phyloP scores from a whole-genome alignment of 1,140 invertebrate species.

The Plodia interpunctella region DNA sequence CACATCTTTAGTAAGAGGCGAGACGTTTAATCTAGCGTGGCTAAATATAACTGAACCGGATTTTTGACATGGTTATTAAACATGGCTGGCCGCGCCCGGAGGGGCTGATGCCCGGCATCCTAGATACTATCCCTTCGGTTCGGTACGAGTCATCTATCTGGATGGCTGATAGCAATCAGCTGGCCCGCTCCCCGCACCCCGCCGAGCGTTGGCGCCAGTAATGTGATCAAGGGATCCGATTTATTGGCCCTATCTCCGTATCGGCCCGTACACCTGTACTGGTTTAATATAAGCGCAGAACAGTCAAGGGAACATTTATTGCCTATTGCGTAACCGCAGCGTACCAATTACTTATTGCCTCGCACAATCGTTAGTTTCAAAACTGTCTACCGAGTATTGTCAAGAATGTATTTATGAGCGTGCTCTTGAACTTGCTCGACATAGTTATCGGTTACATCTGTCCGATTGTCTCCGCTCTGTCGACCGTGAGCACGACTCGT shows the following conservation, averaged over 20 bases:
- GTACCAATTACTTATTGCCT: constrained; percentile 44
- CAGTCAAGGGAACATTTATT: constrained; percentile 45
- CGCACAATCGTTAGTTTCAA: constrained; percentile 37
- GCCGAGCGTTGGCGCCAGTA: constrained; percentile 56
- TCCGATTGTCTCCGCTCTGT: constrained; percentile 28
- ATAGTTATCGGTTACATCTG: constrained; percentile 39
- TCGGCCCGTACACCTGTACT: constrained; percentile 48
- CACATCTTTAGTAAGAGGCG: constrained; percentile 1
- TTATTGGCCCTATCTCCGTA: constrained; percentile 51
- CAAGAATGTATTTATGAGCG: constrained; percentile 39
- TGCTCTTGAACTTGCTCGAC: constrained; percentile 65
- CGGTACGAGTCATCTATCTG: constrained; percentile 12
- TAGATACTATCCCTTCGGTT: constrained; percentile 5
- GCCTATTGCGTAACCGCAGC: constrained; percentile 41
- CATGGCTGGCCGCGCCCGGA: not conserved
- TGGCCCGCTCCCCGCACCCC: constrained; percentile 29
- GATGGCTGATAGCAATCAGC: constrained; percentile 32
- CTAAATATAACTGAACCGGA: constrained; percentile 8
- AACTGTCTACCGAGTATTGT: constrained; percentile 39
- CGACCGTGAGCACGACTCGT: constrained; percentile 12
- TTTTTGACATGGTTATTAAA: constrained; percentile 13
- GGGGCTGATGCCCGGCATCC: constrained; percentile 10
- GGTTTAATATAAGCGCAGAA: constrained; percentile 34
- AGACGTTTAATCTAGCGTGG: constrained; percentile 1
- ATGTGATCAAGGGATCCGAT: constrained; percentile 47